Percentiles rank a stretch among this genome's conserved stretches.
These are phyloP conservation scores for Melinaea marsaeus DNA, from an alignment of 2,888 invertebrate species.

Conservation along the genomic window DNA sequence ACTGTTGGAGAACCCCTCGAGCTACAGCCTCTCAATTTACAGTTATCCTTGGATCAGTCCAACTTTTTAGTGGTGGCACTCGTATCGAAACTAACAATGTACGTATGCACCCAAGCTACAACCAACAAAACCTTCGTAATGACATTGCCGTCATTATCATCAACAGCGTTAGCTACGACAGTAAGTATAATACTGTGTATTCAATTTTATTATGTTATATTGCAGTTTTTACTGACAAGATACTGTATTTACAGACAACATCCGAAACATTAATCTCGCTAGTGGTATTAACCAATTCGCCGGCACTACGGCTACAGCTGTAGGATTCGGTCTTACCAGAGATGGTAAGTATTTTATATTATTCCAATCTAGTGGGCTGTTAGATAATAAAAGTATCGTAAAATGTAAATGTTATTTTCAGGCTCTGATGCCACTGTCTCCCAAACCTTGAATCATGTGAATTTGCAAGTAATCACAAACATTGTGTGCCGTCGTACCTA, in stretches of 20 bases:
- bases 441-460: constrained; percentile 29
- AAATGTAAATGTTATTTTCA: constrained; percentile 5
- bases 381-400: neutral
- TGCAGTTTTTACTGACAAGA: neutral
- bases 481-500: constrained; percentile 47
- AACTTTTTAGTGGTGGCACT: constrained; percentile 15
- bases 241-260: constrained; percentile 32
- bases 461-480: constrained; percentile 48
- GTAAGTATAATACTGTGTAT: constrained; percentile 18
- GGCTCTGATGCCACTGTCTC: constrained; percentile 17
- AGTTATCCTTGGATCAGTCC: too few species aligned
- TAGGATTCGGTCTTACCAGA: constrained; percentile 42
- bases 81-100: constrained; percentile 37
- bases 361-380: too few species aligned
- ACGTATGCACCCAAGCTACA: constrained; percentile 38
- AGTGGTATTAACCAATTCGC: constrained; percentile 36
- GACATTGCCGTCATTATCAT: constrained; percentile 24
- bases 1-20: too few species aligned
- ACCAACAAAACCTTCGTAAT: constrained; percentile 11
- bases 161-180: constrained; percentile 12
- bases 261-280: constrained; percentile 38
- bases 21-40: too few species aligned
- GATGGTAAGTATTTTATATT: constrained; percentile 28
- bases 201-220: neutral
- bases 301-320: constrained; percentile 36